Evolutionary conservation across 2,888 invertebrate species (phyloP).

Genomic region (Caenorhabditis sp.): DNA sequence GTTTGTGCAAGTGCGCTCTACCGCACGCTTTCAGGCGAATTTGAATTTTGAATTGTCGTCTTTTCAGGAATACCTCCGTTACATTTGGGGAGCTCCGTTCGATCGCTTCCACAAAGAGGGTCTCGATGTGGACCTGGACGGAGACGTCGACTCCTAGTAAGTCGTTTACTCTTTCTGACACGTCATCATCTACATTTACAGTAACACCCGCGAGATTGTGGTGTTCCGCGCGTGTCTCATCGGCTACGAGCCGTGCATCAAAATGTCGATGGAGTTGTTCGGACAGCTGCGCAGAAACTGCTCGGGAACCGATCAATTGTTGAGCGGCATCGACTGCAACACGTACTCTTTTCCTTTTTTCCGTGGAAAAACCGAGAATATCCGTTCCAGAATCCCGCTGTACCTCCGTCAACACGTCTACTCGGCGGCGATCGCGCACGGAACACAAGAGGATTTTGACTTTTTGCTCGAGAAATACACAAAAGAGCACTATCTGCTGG

Average conservation of each 20-base stretch:
- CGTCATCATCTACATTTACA: conserved; percentile 16
- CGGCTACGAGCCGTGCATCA: conserved; percentile 65
- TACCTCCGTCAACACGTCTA: conserved; percentile 59
- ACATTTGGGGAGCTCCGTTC: conserved; percentile 39
- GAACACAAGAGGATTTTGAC: conserved; percentile 63
- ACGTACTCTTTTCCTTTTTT: too few relatives aligned
- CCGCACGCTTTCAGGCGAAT: too few relatives aligned
- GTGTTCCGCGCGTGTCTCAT: conserved; percentile 47
- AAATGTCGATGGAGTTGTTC: conserved; percentile 48
- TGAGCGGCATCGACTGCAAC: conserved; percentile 62
- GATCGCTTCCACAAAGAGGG: conserved; percentile 38
- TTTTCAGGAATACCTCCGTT: conserved; percentile 54
- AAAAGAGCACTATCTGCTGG: conserved; percentile 58
- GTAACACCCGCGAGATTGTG: conserved; percentile 33
- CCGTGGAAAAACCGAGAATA: too few relatives aligned
- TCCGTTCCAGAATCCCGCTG: conserved; percentile 63
- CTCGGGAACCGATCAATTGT: conserved; percentile 22
- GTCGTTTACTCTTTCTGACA: neutral
- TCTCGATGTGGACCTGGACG: conserved; percentile 15
- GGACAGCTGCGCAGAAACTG: conserved; percentile 54
- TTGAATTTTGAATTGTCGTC: neutral
- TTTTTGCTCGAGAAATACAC: conserved; percentile 64
- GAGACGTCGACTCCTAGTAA: conserved; percentile 32
- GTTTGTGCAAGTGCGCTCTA: too few relatives aligned
- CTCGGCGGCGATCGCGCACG: conserved; percentile 59